Evolutionary conservation across 2,797 vertebrate genomes (phyloP).

Genomic region (Rhodeus uyekii): DNA sequence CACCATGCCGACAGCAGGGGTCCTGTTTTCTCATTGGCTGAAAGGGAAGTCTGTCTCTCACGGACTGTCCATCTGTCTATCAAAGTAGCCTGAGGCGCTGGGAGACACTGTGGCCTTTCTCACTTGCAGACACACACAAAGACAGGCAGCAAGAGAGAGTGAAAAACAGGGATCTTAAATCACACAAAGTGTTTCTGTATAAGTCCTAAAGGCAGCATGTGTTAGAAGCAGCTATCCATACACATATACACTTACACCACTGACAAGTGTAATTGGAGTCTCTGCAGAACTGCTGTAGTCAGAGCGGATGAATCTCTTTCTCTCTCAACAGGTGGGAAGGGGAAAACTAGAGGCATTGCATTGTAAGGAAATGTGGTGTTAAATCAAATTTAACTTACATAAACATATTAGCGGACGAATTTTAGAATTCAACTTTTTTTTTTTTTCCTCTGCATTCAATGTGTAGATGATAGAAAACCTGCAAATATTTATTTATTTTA

Average conservation of each 20-base stretch:
- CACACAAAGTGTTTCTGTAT: slow-evolving; percentile 29
- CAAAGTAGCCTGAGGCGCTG: slow-evolving; percentile 48
- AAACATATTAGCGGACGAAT: slow-evolving; percentile 5
- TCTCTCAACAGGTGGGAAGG: slow-evolving; percentile 21
- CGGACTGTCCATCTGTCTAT: slow-evolving; percentile 55
- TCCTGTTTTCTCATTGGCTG: slow-evolving; percentile 54
- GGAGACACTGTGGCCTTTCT: slow-evolving; percentile 52
- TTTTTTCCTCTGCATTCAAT: neutral
- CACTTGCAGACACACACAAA: slow-evolving; percentile 31
- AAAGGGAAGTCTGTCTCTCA: slow-evolving; percentile 53
- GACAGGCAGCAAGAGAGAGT: slow-evolving; percentile 20
- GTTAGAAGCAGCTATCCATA: slow-evolving; percentile 32
- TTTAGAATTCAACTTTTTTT: neutral
- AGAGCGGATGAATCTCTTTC: slow-evolving; percentile 67
- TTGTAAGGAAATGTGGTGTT: neutral
- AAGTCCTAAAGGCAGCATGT: slow-evolving; percentile 37
- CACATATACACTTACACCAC: slow-evolving; percentile 44
- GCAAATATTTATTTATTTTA: too few species aligned
- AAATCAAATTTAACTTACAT: neutral
- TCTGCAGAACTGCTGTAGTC: slow-evolving; percentile 67
- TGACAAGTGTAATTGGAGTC: slow-evolving; percentile 77
- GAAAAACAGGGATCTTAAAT: neutral
- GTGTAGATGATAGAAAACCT: neutral
- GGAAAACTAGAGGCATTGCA: neutral
- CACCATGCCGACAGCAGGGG: slow-evolving; percentile 55